Evolutionary conservation across 1,140 invertebrate species (phyloP), one percentile per base, ranked within the genome.

Genomic region (Odontomachus brunneus): DNA sequence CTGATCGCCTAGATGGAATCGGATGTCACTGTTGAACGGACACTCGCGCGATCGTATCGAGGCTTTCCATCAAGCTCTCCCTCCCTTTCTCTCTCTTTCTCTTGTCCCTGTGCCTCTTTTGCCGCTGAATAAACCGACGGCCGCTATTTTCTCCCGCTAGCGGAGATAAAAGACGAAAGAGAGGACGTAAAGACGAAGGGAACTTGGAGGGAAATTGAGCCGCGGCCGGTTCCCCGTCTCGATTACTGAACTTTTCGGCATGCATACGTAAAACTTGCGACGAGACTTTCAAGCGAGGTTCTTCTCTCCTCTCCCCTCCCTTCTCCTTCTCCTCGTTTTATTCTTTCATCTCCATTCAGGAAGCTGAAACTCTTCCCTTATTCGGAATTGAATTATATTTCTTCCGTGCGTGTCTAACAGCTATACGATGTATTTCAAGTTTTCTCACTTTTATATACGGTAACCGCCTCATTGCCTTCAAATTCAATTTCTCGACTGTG

Each of bases 1-100:
- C 62, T 26, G 75, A 78, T 78, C 63, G 63, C 22, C 29, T 19
- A 44, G 49, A 67, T 55, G 63, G 49, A 78, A 67, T 78, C 74
- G 62, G 49, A 67, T 53, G 48, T 55, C 73, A 75, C 44, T n/a
- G 57, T 74, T 12, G 44, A 29, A 26, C 59, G 74, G 11, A 24
- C 15, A 24, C 19, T 74, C 38, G 72, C 55, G 26, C 48, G 74
- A 76, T 76, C 49, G 48, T 19, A 76, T 78, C 75, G 29, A 57
- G 75, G 17, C 29, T 69, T 66, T 78, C 49, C 26, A 78, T 78
- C 75, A 67, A 55, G 11, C 17, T 29, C 17, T 78, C 19, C n/a
- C 15, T 76, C 22, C 12, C 24, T 49, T 3, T 22, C 19, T 65
- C n/a, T 11, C 17, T 49, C 15, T 53, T 7, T 53, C n/a, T 38